Percentiles rank a stretch among this genome's conserved stretches.
Evolutionary conservation across 2,888 invertebrate species (phyloP).

Genomic region (Monoplex corrugatus): DNA sequence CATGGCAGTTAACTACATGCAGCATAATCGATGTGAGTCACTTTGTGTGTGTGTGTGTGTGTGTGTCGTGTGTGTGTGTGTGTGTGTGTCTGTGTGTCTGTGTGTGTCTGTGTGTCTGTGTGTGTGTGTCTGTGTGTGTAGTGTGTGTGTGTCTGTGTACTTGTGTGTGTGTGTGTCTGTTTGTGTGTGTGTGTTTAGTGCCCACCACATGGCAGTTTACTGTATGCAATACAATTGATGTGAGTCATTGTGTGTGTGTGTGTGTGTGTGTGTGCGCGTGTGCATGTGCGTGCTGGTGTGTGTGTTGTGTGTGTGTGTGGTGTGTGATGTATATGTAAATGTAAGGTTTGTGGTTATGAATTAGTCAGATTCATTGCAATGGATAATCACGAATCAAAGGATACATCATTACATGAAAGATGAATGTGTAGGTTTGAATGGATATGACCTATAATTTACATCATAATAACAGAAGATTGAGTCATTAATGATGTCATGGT

Average conservation of each 20-base stretch:
- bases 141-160: too few relatives aligned
- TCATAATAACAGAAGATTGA: too few relatives aligned
- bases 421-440: too few relatives aligned
- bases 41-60: too few relatives aligned
- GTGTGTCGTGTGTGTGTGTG: neutral
- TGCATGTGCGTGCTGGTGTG: neutral
- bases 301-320: neutral
- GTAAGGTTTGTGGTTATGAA: too few relatives aligned
- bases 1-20: constrained; percentile 99
- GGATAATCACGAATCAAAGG: too few relatives aligned
- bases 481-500: too few relatives aligned
- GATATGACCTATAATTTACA: too few relatives aligned
- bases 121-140: too few relatives aligned
- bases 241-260: neutral
- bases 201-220: neutral
- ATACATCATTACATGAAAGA: too few relatives aligned
- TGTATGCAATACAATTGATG: neutral
- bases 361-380: too few relatives aligned
- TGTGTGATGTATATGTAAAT: neutral
- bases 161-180: neutral
- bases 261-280: neutral
- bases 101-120: too few relatives aligned
- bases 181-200: neutral
- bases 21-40: constrained; percentile 94
- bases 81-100: neutral